A percentile compares a stretch with the other conserved stretches of the same genome.
These are phyloP conservation scores for Atherinomorus stipes DNA, from an alignment of 2,113 vertebrate species.

Conservation along the genomic window DNA sequence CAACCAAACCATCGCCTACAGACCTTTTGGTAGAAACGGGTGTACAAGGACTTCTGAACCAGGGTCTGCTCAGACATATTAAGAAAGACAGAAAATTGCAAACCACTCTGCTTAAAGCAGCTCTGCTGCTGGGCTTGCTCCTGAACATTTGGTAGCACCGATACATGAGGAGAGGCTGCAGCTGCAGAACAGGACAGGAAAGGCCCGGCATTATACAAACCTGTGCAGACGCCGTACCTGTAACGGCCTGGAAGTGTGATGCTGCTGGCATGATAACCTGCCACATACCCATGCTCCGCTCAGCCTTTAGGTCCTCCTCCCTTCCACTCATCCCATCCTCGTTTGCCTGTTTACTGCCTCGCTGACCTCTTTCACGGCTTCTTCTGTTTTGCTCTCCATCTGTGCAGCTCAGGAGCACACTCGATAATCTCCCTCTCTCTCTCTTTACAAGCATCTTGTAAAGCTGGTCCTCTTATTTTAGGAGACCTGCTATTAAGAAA, in stretches of 20 bases:
- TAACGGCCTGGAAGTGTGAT: background rate
- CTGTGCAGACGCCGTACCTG: no score
- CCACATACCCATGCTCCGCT: background rate
- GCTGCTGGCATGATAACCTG: background rate
- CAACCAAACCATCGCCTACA: no score
- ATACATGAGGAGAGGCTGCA: no score
- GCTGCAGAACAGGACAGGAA: no score
- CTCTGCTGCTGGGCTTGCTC: no score
- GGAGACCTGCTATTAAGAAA: slow-evolving; percentile 75
- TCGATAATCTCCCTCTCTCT: slow-evolving; percentile 27
- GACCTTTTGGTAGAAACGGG: no score
- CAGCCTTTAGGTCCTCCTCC: background rate
- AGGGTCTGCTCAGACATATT: no score
- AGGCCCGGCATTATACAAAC: no score
- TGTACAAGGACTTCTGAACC: no score
- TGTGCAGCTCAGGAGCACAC: slow-evolving; percentile 29
- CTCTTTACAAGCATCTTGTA: slow-evolving; percentile 12
- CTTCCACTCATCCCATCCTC: background rate
- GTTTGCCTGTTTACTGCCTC: slow-evolving; percentile 56
- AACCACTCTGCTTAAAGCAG: no score
- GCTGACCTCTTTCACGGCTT: slow-evolving; percentile 62
- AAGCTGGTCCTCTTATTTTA: slow-evolving; percentile 63
- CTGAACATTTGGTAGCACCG: no score
- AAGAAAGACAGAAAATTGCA: no score
- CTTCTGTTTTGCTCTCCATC: slow-evolving; percentile 29